phyloP scores from a whole-genome alignment of 2,797 vertebrate genomes.

The Garrulus glandarius region DNA sequence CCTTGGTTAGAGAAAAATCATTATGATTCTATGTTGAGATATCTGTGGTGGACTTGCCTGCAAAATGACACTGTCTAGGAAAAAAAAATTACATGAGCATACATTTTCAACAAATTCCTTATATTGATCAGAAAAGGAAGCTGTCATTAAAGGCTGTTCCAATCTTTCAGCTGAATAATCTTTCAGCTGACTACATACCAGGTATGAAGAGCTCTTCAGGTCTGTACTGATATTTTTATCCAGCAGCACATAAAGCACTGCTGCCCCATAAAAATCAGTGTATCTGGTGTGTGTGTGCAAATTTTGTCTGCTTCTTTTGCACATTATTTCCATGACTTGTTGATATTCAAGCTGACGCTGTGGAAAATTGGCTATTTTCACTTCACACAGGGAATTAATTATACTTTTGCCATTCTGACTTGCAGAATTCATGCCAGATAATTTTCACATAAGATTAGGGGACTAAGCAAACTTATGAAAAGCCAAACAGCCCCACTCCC shows the following conservation, averaged over 20 bases:
- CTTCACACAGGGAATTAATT: conserved; percentile 22
- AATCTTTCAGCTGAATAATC: neutral
- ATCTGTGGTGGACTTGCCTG: neutral
- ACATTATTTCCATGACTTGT: neutral
- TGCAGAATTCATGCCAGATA: conserved; percentile 14
- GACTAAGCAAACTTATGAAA: neutral
- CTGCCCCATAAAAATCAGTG: neutral
- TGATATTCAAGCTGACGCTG: neutral
- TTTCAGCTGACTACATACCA: neutral
- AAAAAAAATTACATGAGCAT: neutral
- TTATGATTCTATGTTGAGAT: neutral
- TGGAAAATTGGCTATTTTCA: conserved; percentile 35
- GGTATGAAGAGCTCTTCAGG: neutral
- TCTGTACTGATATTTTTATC: neutral
- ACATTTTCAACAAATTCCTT: neutral
- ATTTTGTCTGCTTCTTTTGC: neutral
- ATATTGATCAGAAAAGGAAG: neutral
- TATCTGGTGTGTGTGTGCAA: neutral
- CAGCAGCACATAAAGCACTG: neutral
- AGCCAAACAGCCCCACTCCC: neutral
- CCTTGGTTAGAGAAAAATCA: neutral
- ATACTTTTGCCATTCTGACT: conserved; percentile 1
- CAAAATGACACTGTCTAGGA: neutral
- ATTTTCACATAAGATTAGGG: neutral
- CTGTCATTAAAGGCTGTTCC: neutral